These are phyloP conservation scores for Lycocorax pyrrhopterus DNA, from an alignment of 2,113 vertebrate species.

Conservation along the genomic window DNA sequence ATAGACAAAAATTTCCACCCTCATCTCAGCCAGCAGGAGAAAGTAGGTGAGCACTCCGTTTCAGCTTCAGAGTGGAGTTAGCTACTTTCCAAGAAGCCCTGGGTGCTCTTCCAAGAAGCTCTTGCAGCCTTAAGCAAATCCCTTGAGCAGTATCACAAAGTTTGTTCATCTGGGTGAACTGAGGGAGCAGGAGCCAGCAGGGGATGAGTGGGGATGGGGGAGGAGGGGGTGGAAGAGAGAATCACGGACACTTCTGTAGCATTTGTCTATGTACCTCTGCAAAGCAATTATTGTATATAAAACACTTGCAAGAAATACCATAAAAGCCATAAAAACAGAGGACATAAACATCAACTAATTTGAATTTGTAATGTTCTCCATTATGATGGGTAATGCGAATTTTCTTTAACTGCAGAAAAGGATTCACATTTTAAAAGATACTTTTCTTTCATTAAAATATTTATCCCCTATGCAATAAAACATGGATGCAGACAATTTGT, in stretches of 20 bases:
- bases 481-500: background rate
- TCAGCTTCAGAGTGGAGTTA: background rate
- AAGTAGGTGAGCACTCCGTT: background rate
- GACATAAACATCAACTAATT: background rate
- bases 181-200: background rate
- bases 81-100: background rate
- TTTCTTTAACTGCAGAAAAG: background rate
- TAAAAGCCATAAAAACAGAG: background rate
- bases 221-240: background rate
- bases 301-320: background rate
- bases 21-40: background rate
- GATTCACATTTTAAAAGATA: background rate
- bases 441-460: background rate
- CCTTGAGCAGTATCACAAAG: background rate
- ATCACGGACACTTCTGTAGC: background rate
- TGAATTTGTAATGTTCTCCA: background rate
- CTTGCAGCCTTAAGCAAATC: background rate
- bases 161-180: background rate
- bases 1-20: background rate
- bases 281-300: background rate
- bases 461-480: background rate
- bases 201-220: accelerated
- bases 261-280: background rate
- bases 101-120: background rate
- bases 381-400: background rate